phyloP scores from a whole-genome alignment of 2,113 vertebrate species.

The Pelecanus crispus region DNA sequence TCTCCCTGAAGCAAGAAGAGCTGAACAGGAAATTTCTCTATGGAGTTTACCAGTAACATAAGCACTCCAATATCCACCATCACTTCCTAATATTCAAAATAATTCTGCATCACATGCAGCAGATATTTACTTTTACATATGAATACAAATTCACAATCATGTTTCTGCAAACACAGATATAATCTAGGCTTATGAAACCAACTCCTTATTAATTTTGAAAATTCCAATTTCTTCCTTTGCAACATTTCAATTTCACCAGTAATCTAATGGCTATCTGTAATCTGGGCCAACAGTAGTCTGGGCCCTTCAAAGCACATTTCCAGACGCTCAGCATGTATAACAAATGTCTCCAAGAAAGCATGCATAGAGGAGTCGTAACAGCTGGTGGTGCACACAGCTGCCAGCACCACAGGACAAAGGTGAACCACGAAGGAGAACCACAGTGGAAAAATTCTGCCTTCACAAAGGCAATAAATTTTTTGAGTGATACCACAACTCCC shows the following conservation, averaged over 20 bases:
- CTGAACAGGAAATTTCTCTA: neutral
- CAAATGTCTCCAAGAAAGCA: neutral
- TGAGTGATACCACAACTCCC: neutral
- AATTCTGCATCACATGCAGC: neutral
- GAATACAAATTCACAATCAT: neutral
- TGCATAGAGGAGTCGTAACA: neutral
- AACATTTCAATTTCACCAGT: neutral
- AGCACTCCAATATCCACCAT: neutral
- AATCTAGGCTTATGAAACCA: neutral
- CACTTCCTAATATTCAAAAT: neutral
- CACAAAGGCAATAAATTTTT: neutral
- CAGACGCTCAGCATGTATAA: neutral
- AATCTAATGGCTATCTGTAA: neutral
- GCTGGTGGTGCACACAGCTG: neutral
- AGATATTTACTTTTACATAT: neutral
- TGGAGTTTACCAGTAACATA: neutral
- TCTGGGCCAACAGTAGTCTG: neutral
- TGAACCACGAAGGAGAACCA: neutral
- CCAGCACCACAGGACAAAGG: neutral
- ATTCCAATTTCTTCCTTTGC: neutral
- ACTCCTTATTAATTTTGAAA: neutral
- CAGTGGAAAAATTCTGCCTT: neutral
- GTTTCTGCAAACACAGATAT: neutral
- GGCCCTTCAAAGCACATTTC: neutral
- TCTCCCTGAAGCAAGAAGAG: neutral